Percentiles rank a stretch among this genome's conserved stretches.
phyloP scores from a whole-genome alignment of 2,888 invertebrate genomes.

The Acheta domesticus region DNA sequence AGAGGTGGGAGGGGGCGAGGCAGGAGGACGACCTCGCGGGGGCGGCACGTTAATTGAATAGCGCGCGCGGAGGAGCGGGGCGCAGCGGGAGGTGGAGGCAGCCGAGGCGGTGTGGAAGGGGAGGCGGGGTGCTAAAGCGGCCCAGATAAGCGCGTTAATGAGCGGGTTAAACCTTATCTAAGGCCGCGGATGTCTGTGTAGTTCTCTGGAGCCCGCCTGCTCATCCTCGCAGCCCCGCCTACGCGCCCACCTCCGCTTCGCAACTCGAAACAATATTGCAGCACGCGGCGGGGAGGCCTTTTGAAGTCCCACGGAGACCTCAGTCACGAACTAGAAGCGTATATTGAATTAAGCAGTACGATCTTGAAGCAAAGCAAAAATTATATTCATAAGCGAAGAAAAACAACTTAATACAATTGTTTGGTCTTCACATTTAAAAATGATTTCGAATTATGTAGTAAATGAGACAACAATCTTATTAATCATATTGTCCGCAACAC shows the following conservation, averaged over 20 bases:
- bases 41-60: not conserved
- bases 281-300: no score
- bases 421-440: no score
- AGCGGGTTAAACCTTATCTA: constrained; percentile 7
- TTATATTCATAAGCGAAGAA: no score
- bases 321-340: no score
- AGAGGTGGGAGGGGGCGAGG: no score
- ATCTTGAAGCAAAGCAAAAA: no score
- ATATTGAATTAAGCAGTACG: no score
- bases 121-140: not conserved
- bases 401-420: no score
- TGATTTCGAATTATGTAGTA: no score
- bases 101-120: not conserved
- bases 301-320: no score
- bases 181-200: not conserved
- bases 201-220: not conserved
- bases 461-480: no score
- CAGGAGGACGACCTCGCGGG: not conserved
- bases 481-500: no score
- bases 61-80: not conserved
- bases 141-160: not conserved
- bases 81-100: not conserved
- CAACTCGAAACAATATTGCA: not conserved
- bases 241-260: not conserved
- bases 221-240: not conserved